Evolutionary conservation across 1,140 invertebrate species (phyloP), one percentile per base, ranked within the genome.

Genomic region (Elysia chlorotica): DNA sequence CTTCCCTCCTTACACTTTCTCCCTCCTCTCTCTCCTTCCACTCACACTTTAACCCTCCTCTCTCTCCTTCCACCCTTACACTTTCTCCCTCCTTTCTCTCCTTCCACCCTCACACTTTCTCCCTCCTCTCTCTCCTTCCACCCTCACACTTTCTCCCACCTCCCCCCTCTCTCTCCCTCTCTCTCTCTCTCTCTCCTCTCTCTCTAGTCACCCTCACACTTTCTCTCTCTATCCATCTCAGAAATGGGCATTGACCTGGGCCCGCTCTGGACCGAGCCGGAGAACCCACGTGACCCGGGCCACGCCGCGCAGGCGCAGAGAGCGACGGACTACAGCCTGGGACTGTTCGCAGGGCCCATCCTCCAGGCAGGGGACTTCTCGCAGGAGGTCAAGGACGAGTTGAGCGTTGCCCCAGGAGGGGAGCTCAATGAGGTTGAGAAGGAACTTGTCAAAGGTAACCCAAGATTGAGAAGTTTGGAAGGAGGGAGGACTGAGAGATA

Each of bases 311-410:
- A 79, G 0, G 56, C 75, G 0, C 59, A 76, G 17, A 71, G 72
- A 33, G 73, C 63, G 2, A 72, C 74, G 37, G 72, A 80, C 36
- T 81, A 82, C 68, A 72, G 72, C 23, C 75, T 81, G n/a, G 82
- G 81, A 62, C 76, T 78, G 56, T 84, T 78, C 68, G 77, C 76
- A 28, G 71, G 80, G 36, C 77, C 82, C 17, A 80, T 86, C 35
- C 81, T 75, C 67, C 25, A 25, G 25, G 70, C 75, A 30, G 83
- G 83, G 4, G 82, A 82, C 48, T 84, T 80, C 68, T 80, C 83
- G 4, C 71, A 76, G 21, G 72, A 76, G 36, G 78, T 81, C 71
- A 82, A 75, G 65, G 61, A 76, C n/a, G n/a, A n/a, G n/a, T n/a
- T n/a, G 31, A 31, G 48, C 57, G 80, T 79, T 35, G 53, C 35